A percentile compares a stretch with the other conserved stretches of the same genome.
Evolutionary conservation across 2,888 invertebrate species (phyloP).

Genomic region (Phlogophora meticulosa): DNA sequence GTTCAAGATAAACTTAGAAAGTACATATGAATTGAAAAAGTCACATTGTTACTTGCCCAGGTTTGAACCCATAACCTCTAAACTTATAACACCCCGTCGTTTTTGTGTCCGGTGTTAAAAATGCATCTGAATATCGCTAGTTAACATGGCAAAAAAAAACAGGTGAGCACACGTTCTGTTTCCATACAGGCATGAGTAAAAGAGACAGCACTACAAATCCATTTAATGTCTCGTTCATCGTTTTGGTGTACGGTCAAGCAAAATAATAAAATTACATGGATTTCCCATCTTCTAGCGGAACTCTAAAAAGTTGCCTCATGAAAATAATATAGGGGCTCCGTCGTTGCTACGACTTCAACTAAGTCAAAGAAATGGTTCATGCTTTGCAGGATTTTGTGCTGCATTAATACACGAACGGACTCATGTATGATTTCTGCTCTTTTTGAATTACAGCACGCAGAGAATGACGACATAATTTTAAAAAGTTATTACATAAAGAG

Average conservation of each 20-base stretch:
- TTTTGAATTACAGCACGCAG: slow-evolving; percentile 21
- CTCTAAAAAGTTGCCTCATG: slow-evolving; percentile 61
- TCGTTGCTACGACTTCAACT: slow-evolving; percentile 59
- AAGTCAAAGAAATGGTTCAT: slow-evolving; percentile 63
- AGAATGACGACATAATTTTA: background rate
- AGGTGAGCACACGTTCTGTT: too few relatives aligned
- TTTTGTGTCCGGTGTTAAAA: too few relatives aligned
- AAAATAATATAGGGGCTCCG: slow-evolving; percentile 67
- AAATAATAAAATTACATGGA: background rate
- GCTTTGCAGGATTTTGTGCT: slow-evolving; percentile 59
- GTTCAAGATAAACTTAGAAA: too few relatives aligned
- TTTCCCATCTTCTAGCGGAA: slow-evolving; percentile 1
- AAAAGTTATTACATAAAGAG: too few relatives aligned
- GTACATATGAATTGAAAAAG: too few relatives aligned
- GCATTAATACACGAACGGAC: slow-evolving; percentile 58
- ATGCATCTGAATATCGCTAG: too few relatives aligned
- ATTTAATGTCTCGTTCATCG: background rate
- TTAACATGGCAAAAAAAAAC: too few relatives aligned
- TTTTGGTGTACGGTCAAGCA: background rate
- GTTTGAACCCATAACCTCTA: too few relatives aligned
- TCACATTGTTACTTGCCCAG: too few relatives aligned
- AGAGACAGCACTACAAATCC: too few relatives aligned
- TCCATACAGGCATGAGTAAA: too few relatives aligned
- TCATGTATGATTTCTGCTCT: slow-evolving; percentile 54
- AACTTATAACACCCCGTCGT: too few relatives aligned